Conservation (phyloP, 2,113 vertebrate genomes). For the Paramisgurnus dabryanus region DNA sequence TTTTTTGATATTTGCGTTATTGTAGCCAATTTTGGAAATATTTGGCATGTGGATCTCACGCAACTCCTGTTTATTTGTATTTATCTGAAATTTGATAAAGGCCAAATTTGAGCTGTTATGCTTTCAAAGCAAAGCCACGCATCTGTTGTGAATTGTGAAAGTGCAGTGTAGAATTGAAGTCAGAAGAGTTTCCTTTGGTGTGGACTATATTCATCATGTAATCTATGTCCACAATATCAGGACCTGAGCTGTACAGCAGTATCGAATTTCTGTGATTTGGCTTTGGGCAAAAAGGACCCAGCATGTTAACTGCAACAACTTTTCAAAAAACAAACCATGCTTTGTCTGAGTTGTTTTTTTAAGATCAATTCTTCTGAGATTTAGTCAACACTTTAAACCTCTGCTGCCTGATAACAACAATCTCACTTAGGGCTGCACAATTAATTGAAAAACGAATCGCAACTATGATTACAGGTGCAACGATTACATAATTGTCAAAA, state of each 20-base stretch:
- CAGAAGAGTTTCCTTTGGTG: conserved; percentile 13
- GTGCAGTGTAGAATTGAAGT: neutral
- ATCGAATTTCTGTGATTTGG: conserved; percentile 31
- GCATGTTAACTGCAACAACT: neutral
- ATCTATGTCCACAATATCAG: conserved; percentile 20
- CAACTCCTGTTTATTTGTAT: neutral
- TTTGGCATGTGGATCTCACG: neutral
- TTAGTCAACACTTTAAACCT: neutral
- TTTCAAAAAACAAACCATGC: neutral
- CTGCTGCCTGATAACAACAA: no score
- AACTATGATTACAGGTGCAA: no score
- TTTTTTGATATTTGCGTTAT: neutral
- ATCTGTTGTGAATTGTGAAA: conserved; percentile 24
- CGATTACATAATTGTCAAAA: no score
- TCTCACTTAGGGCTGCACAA: no score
- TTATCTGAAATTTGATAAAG: conserved; percentile 20
- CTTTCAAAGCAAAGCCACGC: neutral
- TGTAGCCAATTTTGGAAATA: conserved; percentile 6
- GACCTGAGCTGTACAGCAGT: neutral
- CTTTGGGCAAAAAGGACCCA: conserved; percentile 6
- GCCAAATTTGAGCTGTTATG: neutral
- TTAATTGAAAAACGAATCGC: no score
- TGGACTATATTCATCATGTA: conserved; percentile 17
- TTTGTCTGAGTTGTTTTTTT: neutral
- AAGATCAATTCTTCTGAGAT: conserved; percentile 15